Evolutionary conservation across 2,113 vertebrate genomes (phyloP).

Genomic region (Hyperopisus bebe): DNA sequence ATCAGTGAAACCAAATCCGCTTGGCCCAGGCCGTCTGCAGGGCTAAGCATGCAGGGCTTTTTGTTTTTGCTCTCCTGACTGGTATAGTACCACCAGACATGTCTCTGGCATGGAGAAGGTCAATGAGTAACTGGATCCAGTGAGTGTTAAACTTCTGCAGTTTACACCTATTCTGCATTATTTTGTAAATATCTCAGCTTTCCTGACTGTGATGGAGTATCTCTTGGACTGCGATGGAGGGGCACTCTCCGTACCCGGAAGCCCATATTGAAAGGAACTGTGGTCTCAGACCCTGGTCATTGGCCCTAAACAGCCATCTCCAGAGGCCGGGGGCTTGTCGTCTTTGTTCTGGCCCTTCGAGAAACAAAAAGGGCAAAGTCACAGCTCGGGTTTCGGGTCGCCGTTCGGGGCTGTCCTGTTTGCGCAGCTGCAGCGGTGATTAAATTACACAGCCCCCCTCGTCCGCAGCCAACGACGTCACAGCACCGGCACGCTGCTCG

Average conservation of each 20-base stretch:
- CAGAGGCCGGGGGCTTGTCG: not conserved
- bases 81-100: not conserved
- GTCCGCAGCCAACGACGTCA: not conserved
- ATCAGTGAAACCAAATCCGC: not conserved
- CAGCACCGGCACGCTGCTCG: not conserved
- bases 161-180: not conserved
- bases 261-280: not conserved
- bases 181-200: not conserved
- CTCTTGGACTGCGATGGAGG: not conserved
- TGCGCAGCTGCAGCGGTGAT: conserved; percentile 90
- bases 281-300: not conserved
- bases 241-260: not conserved
- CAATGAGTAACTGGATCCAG: not conserved
- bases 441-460: conserved; percentile 73
- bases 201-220: not conserved
- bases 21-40: not conserved
- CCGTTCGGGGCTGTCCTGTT: conserved; percentile 87
- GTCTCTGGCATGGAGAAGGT: not conserved
- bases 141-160: not conserved
- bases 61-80: not conserved
- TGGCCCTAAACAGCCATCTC: not conserved
- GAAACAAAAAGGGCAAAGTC: conserved; percentile 71
- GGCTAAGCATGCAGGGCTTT: not conserved
- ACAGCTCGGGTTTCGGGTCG: conserved; percentile 81
- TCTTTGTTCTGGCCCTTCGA: not conserved